Percentiles rank a stretch among this genome's conserved stretches.
phyloP scores from a whole-genome alignment of 2,113 vertebrate genomes.

The Rafetus swinhoei region DNA sequence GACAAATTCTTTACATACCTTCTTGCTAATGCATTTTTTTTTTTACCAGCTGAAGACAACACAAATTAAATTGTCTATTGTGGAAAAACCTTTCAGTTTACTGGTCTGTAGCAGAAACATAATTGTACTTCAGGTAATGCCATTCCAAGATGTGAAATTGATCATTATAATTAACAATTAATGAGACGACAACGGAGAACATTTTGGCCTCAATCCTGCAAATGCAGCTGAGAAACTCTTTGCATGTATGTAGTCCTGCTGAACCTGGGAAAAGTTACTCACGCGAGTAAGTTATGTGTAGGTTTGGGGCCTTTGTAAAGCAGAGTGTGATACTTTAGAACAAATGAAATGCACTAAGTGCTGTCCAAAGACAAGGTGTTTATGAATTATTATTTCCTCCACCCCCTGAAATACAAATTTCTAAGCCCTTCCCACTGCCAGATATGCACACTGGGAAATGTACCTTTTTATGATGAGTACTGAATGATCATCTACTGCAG shows the following conservation, averaged over 20 bases:
- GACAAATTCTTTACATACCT: background rate
- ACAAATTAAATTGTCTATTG: background rate
- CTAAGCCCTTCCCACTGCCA: background rate
- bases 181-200: background rate
- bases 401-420: background rate
- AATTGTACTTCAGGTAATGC: background rate
- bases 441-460: background rate
- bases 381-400: background rate
- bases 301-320: background rate
- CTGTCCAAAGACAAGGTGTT: background rate
- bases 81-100: background rate
- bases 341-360: background rate
- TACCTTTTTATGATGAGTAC: fast-evolving
- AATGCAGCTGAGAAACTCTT: background rate
- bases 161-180: background rate
- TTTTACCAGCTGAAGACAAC: background rate
- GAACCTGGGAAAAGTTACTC: background rate
- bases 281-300: background rate
- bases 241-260: background rate
- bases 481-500: background rate
- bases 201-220: background rate
- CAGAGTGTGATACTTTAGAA: background rate
- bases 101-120: background rate
- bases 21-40: background rate
- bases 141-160: background rate